Percentiles rank a stretch among this genome's conserved stretches.
Evolutionary conservation across 2,888 invertebrate genomes (phyloP).

Genomic region (Rhagonycha fulva): DNA sequence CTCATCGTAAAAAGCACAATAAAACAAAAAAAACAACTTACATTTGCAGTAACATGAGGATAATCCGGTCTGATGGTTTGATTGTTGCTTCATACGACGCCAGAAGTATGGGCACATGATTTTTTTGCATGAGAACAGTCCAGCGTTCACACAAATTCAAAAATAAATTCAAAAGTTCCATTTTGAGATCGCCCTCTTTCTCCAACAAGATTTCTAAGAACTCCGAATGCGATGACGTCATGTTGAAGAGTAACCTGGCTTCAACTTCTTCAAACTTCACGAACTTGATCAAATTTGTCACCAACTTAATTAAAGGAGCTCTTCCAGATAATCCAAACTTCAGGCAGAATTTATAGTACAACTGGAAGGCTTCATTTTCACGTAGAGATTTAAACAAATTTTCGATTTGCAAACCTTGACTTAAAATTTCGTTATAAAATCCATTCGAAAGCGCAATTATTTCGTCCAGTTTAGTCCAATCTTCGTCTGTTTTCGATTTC

Average conservation of each 20-base stretch:
- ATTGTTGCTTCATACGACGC: slow-evolving; percentile 80
- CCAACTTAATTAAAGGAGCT: slow-evolving; percentile 49
- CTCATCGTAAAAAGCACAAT: not conserved
- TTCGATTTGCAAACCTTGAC: slow-evolving; percentile 12
- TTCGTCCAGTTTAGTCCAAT: slow-evolving; percentile 34
- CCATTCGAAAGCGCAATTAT: slow-evolving; percentile 26
- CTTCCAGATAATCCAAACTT: slow-evolving; percentile 62
- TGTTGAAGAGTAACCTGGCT: slow-evolving; percentile 66
- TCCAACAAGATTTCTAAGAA: slow-evolving; percentile 72
- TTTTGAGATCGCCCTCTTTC: slow-evolving; percentile 58
- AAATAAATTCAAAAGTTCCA: slow-evolving; percentile 68
- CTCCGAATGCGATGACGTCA: slow-evolving; percentile 78
- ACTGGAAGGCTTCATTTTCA: slow-evolving; percentile 61
- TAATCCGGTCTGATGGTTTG: slow-evolving; percentile 69
- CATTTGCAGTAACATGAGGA: slow-evolving; percentile 71
- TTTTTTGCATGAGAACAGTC: slow-evolving; percentile 65
- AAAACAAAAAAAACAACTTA: slow-evolving; percentile 57
- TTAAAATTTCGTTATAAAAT: slow-evolving; percentile 21
- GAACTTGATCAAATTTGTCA: slow-evolving; percentile 62
- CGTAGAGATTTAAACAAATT: slow-evolving; percentile 20
- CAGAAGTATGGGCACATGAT: slow-evolving; percentile 76
- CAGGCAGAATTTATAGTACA: slow-evolving; percentile 67
- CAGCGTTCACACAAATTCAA: slow-evolving; percentile 66
- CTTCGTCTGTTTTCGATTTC: slow-evolving; percentile 33
- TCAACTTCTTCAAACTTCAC: slow-evolving; percentile 60